A percentile compares a stretch with the other conserved stretches of the same genome.
phyloP scores from a whole-genome alignment of 2,113 vertebrate genomes.

The Acrocephalus kingi region DNA sequence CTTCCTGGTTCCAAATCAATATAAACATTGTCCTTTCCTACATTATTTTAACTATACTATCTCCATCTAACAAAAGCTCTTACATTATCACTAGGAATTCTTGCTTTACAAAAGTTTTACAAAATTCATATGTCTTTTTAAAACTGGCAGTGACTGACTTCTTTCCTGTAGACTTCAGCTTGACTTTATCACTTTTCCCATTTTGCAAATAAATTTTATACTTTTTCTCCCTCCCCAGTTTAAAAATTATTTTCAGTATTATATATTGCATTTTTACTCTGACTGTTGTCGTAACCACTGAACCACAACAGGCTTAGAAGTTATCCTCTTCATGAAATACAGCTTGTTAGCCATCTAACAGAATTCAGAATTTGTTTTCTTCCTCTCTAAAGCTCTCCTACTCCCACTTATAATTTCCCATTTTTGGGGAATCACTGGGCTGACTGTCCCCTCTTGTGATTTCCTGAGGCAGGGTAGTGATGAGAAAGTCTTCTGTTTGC shows the following conservation, averaged over 20 bases:
- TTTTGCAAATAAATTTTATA: neutral
- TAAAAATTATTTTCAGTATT: neutral
- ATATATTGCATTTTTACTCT: neutral
- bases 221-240: neutral
- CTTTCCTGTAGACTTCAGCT: neutral
- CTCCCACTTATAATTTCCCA: neutral
- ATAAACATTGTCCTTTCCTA: neutral
- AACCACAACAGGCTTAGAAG: neutral
- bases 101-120: neutral
- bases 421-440: neutral
- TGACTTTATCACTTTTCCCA: neutral
- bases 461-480: neutral
- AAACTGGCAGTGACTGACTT: neutral
- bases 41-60: neutral
- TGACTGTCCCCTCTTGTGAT: rapidly evolving
- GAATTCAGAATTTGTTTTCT: neutral
- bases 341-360: neutral
- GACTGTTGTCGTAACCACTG: neutral
- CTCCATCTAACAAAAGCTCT: neutral
- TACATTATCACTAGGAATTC: neutral
- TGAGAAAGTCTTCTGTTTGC: neutral
- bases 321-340: neutral
- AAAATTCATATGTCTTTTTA: neutral
- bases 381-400: neutral
- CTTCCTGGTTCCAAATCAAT: neutral